Evolutionary conservation across 2,888 invertebrate genomes (phyloP).

Genomic region (Loripinus fragilis): DNA sequence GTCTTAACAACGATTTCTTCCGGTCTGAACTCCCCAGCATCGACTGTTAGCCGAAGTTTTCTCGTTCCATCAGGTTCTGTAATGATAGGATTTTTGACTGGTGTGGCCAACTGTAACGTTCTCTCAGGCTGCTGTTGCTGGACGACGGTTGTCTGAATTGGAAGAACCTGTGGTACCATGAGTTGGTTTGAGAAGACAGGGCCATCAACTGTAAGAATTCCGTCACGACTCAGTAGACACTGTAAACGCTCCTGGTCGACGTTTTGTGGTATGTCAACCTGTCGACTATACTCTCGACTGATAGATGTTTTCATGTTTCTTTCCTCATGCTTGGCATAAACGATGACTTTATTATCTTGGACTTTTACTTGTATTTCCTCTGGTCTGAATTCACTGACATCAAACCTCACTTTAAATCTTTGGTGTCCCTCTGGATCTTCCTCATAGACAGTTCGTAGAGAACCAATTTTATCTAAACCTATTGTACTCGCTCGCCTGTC

Average conservation of each 20-base stretch:
- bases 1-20: slow-evolving; percentile 82
- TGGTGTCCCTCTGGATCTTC: slow-evolving; percentile 72
- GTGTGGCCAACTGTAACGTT: slow-evolving; percentile 70
- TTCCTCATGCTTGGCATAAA: slow-evolving; percentile 77
- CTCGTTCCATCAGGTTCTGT: slow-evolving; percentile 79
- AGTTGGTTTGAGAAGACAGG: slow-evolving; percentile 66
- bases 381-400: slow-evolving; percentile 79
- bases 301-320: slow-evolving; percentile 72
- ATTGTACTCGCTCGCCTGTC: slow-evolving; percentile 65
- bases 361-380: slow-evolving; percentile 80
- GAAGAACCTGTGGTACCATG: slow-evolving; percentile 67
- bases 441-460: slow-evolving; percentile 72
- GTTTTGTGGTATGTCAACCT: slow-evolving; percentile 78
- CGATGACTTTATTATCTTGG: slow-evolving; percentile 76
- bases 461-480: slow-evolving; percentile 69
- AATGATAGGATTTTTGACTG: slow-evolving; percentile 78
- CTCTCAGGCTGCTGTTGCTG: slow-evolving; percentile 46
- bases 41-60: slow-evolving; percentile 76
- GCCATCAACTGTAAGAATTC: slow-evolving; percentile 79
- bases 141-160: slow-evolving; percentile 66
- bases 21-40: slow-evolving; percentile 81
- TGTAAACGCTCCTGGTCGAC: slow-evolving; percentile 77
- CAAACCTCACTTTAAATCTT: slow-evolving; percentile 77
- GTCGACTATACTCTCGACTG: slow-evolving; percentile 78
- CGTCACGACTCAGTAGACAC: slow-evolving; percentile 78